These are phyloP conservation scores for Nesometra sesokonis DNA, from an alignment of 35 echinoderm and acorn worm species.

Conservation along the genomic window DNA sequence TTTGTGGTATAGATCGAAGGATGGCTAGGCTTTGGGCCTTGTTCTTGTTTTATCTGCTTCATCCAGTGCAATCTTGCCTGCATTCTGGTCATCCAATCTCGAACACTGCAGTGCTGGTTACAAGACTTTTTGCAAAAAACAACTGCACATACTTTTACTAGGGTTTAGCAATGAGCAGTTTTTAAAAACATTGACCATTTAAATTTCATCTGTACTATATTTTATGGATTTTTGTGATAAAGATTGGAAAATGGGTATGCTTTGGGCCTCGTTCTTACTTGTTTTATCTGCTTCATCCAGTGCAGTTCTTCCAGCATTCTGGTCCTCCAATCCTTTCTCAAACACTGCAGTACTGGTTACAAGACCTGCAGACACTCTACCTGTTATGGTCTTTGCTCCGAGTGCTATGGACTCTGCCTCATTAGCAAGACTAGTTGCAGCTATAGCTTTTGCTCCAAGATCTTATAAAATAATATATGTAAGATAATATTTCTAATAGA, in stretches of 20 bases:
- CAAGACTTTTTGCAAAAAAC: neutral
- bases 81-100: neutral
- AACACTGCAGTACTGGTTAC: neutral
- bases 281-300: too few species aligned
- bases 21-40: too few species aligned
- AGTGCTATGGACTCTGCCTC: neutral
- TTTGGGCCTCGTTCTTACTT: too few species aligned
- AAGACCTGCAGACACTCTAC: neutral
- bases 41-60: neutral
- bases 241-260: too few species aligned
- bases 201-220: too few species aligned
- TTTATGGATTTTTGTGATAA: too few species aligned
- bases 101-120: neutral
- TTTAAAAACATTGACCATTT: too few species aligned
- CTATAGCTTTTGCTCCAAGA: neutral
- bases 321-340: neutral
- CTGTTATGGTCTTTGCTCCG: neutral
- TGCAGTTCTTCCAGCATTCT: too few species aligned
- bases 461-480: neutral
- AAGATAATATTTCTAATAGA: too few species aligned
- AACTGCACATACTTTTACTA: too few species aligned
- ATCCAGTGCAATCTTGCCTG: neutral
- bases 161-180: too few species aligned
- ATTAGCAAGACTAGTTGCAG: neutral
- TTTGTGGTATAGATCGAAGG: too few species aligned